A percentile compares a stretch with the other conserved stretches of the same genome.
phyloP scores from a whole-genome alignment of 2,113 vertebrate genomes.

The Heterochromis multidens region DNA sequence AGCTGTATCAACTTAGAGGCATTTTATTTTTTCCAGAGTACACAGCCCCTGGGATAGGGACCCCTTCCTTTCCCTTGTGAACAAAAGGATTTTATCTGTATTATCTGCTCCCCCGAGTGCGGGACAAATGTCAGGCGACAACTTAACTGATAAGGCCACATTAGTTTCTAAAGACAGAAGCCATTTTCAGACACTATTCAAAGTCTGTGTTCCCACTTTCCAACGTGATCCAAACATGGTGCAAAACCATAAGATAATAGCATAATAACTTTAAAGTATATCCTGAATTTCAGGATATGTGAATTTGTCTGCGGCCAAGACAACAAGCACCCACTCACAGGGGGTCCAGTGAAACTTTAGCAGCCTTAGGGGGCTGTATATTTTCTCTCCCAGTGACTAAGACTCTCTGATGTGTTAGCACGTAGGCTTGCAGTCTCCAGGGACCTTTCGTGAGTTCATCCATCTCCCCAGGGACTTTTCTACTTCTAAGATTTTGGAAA shows the following conservation, averaged over 20 bases:
- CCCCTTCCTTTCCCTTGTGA: conserved; percentile 17
- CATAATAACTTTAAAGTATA: not conserved
- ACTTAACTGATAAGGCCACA: not conserved
- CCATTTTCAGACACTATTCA: not conserved
- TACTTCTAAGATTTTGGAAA: not conserved
- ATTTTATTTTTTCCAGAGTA: not conserved
- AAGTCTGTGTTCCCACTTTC: not conserved
- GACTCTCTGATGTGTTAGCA: not conserved
- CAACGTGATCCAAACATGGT: not conserved
- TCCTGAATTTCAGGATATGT: not conserved
- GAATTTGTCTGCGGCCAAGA: not conserved
- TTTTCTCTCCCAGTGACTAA: conserved; percentile 16
- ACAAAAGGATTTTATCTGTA: conserved; percentile 21
- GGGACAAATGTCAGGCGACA: conserved; percentile 32
- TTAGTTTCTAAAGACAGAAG: not conserved
- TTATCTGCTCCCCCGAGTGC: conserved; percentile 14
- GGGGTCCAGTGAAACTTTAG: conserved; percentile 1
- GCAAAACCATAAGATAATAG: not conserved
- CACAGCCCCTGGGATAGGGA: conserved; percentile 5
- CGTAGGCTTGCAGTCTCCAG: conserved; percentile 13
- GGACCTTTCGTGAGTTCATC: conserved; percentile 1
- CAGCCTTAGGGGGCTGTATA: conserved; percentile 1
- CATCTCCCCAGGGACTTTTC: not conserved
- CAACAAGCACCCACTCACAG: not conserved
- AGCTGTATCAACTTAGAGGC: not conserved